phyloP scores from a whole-genome alignment of 2,797 vertebrate genomes.

The Hybognathus amarus region DNA sequence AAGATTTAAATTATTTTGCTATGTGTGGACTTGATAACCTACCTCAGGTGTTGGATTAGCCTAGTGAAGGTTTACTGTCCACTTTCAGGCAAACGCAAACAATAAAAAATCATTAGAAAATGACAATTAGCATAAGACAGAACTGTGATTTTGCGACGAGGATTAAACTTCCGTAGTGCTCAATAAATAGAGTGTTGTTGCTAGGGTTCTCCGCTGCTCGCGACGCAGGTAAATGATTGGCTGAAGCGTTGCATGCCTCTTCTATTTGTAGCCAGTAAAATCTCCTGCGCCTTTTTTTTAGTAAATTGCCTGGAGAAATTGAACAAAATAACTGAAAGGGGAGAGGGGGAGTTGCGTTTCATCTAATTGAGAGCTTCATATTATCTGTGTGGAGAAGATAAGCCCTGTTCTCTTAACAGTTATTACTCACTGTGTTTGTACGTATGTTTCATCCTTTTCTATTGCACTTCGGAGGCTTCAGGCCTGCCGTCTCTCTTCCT shows the following conservation, averaged over 20 bases:
- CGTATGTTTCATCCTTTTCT: slow-evolving; percentile 61
- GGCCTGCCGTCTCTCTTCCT: slow-evolving; percentile 52
- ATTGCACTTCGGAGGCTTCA: slow-evolving; percentile 42
- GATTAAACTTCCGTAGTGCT: slow-evolving; percentile 59
- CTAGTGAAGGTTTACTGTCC: not conserved
- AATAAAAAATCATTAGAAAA: not conserved
- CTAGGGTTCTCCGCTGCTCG: slow-evolving; percentile 74
- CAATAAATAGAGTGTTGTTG: slow-evolving; percentile 78
- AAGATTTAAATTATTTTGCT: not conserved
- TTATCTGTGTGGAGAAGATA: slow-evolving; percentile 80
- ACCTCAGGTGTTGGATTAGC: not conserved
- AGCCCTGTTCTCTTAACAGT: slow-evolving; percentile 72
- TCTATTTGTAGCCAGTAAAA: slow-evolving; percentile 67
- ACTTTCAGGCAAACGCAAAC: not conserved
- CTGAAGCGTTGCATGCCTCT: slow-evolving; percentile 68
- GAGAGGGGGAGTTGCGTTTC: slow-evolving; percentile 65
- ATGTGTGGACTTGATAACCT: not conserved
- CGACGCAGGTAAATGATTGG: slow-evolving; percentile 70
- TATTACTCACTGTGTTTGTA: slow-evolving; percentile 72
- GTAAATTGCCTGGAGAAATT: slow-evolving; percentile 81
- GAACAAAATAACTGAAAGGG: slow-evolving; percentile 73
- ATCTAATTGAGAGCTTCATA: slow-evolving; percentile 78
- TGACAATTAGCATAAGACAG: not conserved
- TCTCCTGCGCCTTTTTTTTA: slow-evolving; percentile 59
- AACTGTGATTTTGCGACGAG: not conserved